Base-by-base conservation (phyloP, 2,888 invertebrate genomes). In the Cheilosia impressa region DNA sequence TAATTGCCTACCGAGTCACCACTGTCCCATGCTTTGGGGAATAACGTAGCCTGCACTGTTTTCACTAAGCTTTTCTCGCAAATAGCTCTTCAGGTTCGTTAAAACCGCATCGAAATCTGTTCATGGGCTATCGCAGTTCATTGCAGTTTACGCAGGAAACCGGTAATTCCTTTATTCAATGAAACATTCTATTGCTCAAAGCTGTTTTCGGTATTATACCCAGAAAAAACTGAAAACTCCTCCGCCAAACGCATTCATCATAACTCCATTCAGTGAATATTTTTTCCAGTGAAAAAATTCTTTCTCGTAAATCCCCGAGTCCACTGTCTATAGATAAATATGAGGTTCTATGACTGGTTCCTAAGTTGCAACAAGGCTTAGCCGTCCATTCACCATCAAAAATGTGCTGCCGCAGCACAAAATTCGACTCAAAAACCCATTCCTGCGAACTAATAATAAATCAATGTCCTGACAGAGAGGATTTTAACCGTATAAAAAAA, bases 381-480 rank as follows among this genome's bases (percentile, higher is more conserved):
- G 43, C 24, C 24, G 22, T 1, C 45, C 45, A 62, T 10, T 19
- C 4, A 0, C 41, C 10, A 24, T 53, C 7, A 13, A 4, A n/a
- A 41, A 41, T 27, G 5, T 43, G 24, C 41, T 27, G 24, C 31
- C 55, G 19, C 34, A 57, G 31, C 55, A 45, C 9, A 47, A 53
- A 68, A 55, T 57, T 45, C 22, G 19, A 22, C 19, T 31, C 4
- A 57, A 43, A 55, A 62, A 52, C 58, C 57, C 6, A 58, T 31
- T 9, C 22, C 41, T 43, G 43, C 13, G 24, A 45, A 69, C 58
- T 53, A 79, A 79, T 75, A 78, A 84, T 79, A 84, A 84, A 84
- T 84, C 83, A 84, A 75, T 73, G 78, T 75, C 65, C 73, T 41
- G 68, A 17, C 73, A 69, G 58, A 53, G 63, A 53, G 69, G 53